Base-by-base conservation (phyloP, 2,888 invertebrate species). In the Rhingia campestris region DNA sequence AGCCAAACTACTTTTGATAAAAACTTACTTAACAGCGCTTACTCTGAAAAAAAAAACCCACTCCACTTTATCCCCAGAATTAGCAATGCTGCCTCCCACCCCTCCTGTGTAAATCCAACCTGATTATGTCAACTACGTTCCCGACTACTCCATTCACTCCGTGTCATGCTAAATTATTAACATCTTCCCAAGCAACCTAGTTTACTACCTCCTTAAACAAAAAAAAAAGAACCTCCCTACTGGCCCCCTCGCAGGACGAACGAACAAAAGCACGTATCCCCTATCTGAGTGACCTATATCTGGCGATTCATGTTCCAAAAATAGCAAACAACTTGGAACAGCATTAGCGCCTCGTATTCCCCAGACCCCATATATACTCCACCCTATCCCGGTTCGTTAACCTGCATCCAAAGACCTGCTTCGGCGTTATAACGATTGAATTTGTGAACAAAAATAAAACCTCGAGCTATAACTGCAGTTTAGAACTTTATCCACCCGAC, bases 231-330 rank as follows among this genome's bases (percentile, higher is more conserved):
- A 49, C 2, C 47, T 7, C 47, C 30, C 10, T 10, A 7, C 30
- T 1, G 5, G 2, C 30, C 30, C 43, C 5, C 6, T 45, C 43
- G n/a, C 43, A 12, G 12, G 4, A 72, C 35, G 39, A 63, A 32
- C n/a, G 30, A 67, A 61, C 54, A 22, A 22, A 22, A 22, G 22
- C 22, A 41, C 47, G 12, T 64, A 64, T 64, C 53, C 70, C 69
- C 70, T 72, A 81, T 75, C 70, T 58, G 41, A 76, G 53, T 76
- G 81, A 81, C 81, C 76, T 66, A 81, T 81, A 66, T 76, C 69
- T 53, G 54, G 4, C 35, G 33, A 43, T 69, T 70, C 47, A 41
- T 79, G 79, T 41, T 35, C 49, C 63, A 56, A 74, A 74, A 69
- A 81, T 75, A 64, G 53, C 43, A 51, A 59, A 67, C 72, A 58